Conservation (phyloP, 1,140 invertebrate genomes). For the Pinna nobilis region DNA sequence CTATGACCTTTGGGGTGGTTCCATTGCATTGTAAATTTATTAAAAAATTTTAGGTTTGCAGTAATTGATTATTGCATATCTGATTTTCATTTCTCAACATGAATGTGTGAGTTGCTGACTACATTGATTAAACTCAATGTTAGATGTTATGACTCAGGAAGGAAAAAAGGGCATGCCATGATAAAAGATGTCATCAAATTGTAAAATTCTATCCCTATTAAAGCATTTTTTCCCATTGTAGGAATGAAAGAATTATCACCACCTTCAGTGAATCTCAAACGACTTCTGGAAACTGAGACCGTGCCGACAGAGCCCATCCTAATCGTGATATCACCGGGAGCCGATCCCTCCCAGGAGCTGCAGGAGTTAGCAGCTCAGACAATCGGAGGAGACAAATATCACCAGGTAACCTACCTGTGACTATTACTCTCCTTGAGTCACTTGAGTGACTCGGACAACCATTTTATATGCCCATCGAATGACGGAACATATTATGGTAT, state of each 20-base stretch:
- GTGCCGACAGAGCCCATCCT: slow-evolving; percentile 82
- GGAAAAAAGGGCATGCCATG: too few species aligned
- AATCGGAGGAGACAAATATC: slow-evolving; percentile 78
- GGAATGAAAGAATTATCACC: slow-evolving; percentile 81
- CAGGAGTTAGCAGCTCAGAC: slow-evolving; percentile 79
- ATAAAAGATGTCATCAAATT: neutral
- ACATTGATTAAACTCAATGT: neutral
- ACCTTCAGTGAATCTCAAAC: slow-evolving; percentile 79
- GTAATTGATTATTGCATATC: too few species aligned
- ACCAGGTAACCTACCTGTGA: slow-evolving; percentile 75
- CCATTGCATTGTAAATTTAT: too few species aligned
- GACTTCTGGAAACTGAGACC: slow-evolving; percentile 79
- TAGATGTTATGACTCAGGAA: too few species aligned
- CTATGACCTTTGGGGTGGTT: too few species aligned
- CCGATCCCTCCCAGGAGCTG: slow-evolving; percentile 89
- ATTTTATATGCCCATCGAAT: too few species aligned
- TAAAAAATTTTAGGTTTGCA: too few species aligned
- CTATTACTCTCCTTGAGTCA: neutral
- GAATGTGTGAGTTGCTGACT: too few species aligned
- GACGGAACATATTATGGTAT: too few species aligned
- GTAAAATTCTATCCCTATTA: neutral
- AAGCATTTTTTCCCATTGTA: slow-evolving; percentile 55
- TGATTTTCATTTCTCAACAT: too few species aligned
- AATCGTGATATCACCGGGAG: slow-evolving; percentile 83
- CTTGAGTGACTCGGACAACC: neutral